Evolutionary conservation across 2,888 invertebrate species (phyloP).

Genomic region (Rhorus exstirpatorius): DNA sequence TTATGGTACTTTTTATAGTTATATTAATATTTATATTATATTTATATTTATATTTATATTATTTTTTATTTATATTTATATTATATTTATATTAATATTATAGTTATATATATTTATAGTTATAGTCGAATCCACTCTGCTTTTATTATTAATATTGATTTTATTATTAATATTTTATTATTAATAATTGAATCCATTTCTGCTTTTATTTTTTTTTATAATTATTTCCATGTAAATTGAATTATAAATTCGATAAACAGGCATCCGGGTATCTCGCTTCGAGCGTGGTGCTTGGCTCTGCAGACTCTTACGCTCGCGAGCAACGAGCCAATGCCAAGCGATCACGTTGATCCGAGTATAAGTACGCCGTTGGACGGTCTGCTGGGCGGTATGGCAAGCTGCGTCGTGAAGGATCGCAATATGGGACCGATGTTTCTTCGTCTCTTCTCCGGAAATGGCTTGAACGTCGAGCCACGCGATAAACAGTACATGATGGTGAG

Average conservation of each 20-base stretch:
- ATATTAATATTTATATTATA: too few species aligned
- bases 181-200: too few species aligned
- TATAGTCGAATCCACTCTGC: neutral
- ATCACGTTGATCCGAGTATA: conserved; percentile 79
- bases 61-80: too few species aligned
- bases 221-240: neutral
- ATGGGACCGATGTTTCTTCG: conserved; percentile 90
- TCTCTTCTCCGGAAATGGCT: conserved; percentile 90
- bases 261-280: conserved; percentile 90
- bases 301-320: conserved; percentile 92
- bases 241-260: conserved; percentile 74
- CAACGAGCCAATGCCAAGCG: conserved; percentile 87
- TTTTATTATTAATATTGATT: neutral
- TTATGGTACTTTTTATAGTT: conserved; percentile 87
- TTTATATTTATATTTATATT: too few species aligned
- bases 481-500: conserved; percentile 87
- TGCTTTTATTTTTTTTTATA: conserved; percentile 9
- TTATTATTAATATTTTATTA: neutral
- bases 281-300: conserved; percentile 93
- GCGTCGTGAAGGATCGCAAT: conserved; percentile 89
- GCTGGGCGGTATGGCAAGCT: conserved; percentile 88
- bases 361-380: conserved; percentile 81
- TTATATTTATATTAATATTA: too few species aligned
- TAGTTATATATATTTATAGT: too few species aligned
- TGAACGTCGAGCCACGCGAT: conserved; percentile 86